Evolutionary conservation across 2,113 vertebrate species (phyloP), one percentile per base, ranked within the genome.

Genomic region (Pterocles gutturalis): DNA sequence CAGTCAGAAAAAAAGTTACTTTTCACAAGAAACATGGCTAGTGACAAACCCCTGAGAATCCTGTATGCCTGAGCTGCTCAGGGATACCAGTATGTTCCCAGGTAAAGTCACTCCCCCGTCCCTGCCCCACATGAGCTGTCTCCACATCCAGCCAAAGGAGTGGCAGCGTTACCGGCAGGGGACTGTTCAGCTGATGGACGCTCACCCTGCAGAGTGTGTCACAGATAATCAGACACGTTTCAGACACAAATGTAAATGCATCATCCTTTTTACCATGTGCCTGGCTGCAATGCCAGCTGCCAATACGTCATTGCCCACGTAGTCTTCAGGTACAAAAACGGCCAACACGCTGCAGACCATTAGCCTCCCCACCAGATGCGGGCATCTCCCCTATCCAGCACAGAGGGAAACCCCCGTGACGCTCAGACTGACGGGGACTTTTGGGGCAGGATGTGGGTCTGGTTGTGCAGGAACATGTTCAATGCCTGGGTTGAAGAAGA

Each of bases 261-360:
- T 4, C 2, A 19, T 5, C 34, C 43, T 8, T 53, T 28, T 2
- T 2, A 8, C 51, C 7, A 0, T 0, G 4, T 2, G 21, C 1
- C 14, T 7, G 69, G 58, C 80, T 51, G 70, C 76, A 11, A 12
- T 4, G 71, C 62, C 57, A 45, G 67, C 29, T 53, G 65, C 82
- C 71, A 31, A 3, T 5, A 10, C 2, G 25, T 20, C 3, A 1
- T 2, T 29, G 77, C 41, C 64, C 19, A 0, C 5, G 1, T 1
- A 17, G 64, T 2, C 48, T 43, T 2, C 45, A 28, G 82, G 67
- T 20, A 46, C 67, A 60, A 7, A 34, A 16, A 6, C 1, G 14
- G 53, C 3, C 46, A 22, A 7, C 0, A 8, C 0, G 29, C 46
- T n/a, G 7, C 24, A 34, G 80, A 7, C 0, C 67, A 7, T 4